These are phyloP conservation scores for Phoxinus dragarum DNA, from an alignment of 2,797 vertebrate genomes.

Conservation along the genomic window DNA sequence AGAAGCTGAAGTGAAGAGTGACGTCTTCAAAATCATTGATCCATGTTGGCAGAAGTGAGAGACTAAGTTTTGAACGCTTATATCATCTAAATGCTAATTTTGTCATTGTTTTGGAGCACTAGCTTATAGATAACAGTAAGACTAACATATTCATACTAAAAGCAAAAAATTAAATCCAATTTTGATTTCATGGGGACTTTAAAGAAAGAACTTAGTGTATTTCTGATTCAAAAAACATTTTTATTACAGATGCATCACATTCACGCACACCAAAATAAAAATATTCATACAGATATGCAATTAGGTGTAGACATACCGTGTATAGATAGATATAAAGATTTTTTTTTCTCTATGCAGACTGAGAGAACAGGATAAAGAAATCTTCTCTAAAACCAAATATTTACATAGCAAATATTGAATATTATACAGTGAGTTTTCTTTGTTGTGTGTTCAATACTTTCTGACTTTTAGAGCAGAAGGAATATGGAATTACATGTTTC, in stretches of 20 bases:
- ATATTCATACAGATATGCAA: constrained; percentile 72
- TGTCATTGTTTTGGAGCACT: not conserved
- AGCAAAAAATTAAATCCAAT: not conserved
- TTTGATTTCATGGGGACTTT: not conserved
- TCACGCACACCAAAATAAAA: constrained; percentile 80
- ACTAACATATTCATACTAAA: not conserved
- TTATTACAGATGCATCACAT: constrained; percentile 77
- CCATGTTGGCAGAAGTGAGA: no score
- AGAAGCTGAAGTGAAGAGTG: no score
- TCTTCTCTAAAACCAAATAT: constrained; percentile 77
- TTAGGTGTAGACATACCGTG: constrained; percentile 57
- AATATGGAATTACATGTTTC: constrained; percentile 61
- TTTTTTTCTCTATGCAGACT: constrained; percentile 71
- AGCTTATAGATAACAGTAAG: no score
- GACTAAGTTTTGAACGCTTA: no score
- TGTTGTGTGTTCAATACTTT: constrained; percentile 73
- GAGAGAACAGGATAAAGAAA: constrained; percentile 77
- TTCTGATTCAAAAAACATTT: constrained; percentile 75
- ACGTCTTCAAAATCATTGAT: no score
- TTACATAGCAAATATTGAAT: constrained; percentile 77
- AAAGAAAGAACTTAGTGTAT: not conserved
- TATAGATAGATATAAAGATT: constrained; percentile 61
- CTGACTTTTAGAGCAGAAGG: constrained; percentile 71
- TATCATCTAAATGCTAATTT: not conserved
- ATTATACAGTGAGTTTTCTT: constrained; percentile 80